Evolutionary conservation across 2,888 invertebrate species (phyloP).

Genomic region (Macrostomum cliftonense): DNA sequence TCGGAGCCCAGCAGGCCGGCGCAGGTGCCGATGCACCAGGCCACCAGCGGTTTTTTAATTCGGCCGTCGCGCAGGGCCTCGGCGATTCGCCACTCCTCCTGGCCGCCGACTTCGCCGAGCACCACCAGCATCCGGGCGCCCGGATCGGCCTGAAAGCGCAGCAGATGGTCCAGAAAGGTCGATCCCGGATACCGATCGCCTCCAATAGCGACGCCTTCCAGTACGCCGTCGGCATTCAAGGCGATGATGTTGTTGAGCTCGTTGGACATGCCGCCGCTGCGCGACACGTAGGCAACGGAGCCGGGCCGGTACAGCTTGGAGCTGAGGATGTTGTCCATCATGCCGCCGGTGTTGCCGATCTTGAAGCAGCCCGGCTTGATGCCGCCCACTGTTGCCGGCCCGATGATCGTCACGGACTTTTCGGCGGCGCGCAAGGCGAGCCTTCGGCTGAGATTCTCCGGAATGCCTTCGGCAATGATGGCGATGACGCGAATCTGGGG

Average conservation of each 20-base stretch:
- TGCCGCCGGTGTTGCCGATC: slow-evolving; percentile 96
- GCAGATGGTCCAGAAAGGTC: slow-evolving; percentile 87
- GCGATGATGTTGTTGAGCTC: slow-evolving; percentile 93
- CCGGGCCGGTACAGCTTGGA: slow-evolving; percentile 89
- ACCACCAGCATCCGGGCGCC: slow-evolving; percentile 75
- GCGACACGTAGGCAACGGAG: slow-evolving; percentile 89
- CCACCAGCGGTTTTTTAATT: slow-evolving; percentile 79
- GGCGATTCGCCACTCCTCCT: slow-evolving; percentile 89
- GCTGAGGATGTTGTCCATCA: slow-evolving; percentile 95
- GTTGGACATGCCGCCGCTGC: slow-evolving; percentile 98
- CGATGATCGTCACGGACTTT: slow-evolving; percentile 68
- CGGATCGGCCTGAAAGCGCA: slow-evolving; percentile 53
- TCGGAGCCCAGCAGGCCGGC: slow-evolving; percentile 42
- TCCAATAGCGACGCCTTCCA: slow-evolving; percentile 91
- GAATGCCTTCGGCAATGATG: slow-evolving; percentile 96
- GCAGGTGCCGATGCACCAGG: slow-evolving; percentile 89
- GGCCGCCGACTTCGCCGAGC: slow-evolving; percentile 89
- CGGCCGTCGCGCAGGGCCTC: slow-evolving; percentile 57
- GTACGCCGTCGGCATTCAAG: slow-evolving; percentile 84
- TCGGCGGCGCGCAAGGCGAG: slow-evolving; percentile 58
- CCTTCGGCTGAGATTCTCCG: slow-evolving; percentile 90
- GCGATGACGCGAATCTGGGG: slow-evolving; percentile 71
- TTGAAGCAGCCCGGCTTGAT: slow-evolving; percentile 97
- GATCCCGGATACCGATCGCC: slow-evolving; percentile 95
- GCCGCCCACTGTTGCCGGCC: slow-evolving; percentile 68